Base-by-base conservation (phyloP, 2,888 invertebrate species). In the Acleris literana region DNA sequence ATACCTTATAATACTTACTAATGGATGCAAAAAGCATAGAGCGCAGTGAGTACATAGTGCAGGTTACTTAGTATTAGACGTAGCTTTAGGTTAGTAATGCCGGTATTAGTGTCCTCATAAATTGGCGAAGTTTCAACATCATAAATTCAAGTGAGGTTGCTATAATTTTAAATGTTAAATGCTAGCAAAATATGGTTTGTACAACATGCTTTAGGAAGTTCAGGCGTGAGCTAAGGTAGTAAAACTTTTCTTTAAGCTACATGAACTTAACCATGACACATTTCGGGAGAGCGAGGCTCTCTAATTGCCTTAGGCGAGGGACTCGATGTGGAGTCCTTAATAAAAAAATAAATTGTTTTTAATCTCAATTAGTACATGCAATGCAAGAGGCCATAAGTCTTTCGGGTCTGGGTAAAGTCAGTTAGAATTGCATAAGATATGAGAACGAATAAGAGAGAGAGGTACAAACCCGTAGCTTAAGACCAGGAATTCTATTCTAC, bases 61-160 rank as follows among this genome's bases (percentile, higher is more conserved):
- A 43, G 52, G 55, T 22, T 46, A 59, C 48, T 61, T 49, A 48
- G 61, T 56, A 66, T 66, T 62, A 66, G 56, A 62, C 56, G 57
- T 46, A 62, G 66, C 55, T 65, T 65, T 55, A 46, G 52, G 49
- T 54, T 55, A 60, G 55, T 49, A 43, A 49, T 29, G 51, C 51
- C 22, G 52, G 65, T 53, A 66, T 57, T 66, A 66, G 66, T 53
- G 66, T 57, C 66, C 51, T 57, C 61, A 61, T 66, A 66, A 66
- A 66, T 66, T 52, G 61, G 62, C 53, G 25, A 66, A 66, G 57
- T 66, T 66, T 53, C 52, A 62, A 43, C 46, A 48, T 44, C 52
- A 44, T 66, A 54, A 64, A 57, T 57, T 46, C 44, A 25, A 60
- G 43, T 43, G 54, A 29, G 49, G 49, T 49, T 54, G 53, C 59